phyloP scores from a whole-genome alignment of 1,140 invertebrate genomes.

The Magallana angulata region DNA sequence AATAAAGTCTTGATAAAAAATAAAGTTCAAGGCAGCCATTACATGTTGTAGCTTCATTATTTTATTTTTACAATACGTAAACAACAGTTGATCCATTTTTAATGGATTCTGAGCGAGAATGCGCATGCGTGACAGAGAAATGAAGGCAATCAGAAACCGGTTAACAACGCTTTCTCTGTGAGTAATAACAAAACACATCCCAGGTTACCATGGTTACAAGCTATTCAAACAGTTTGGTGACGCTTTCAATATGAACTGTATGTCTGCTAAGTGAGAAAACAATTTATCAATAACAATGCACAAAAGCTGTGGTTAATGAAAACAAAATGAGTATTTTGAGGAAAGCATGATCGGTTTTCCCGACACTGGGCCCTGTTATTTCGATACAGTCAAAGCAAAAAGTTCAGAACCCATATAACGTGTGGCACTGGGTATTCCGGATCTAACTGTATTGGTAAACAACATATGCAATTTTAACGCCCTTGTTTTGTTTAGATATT shows the following conservation, averaged over 20 bases:
- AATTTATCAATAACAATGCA: not conserved
- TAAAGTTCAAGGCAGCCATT: slow-evolving; percentile 19
- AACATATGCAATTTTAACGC: not conserved
- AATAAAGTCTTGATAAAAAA: slow-evolving; percentile 2
- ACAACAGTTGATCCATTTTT: not conserved
- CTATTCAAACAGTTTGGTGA: not conserved
- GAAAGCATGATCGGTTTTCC: not conserved
- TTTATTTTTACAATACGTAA: not conserved
- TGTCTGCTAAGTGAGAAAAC: not conserved
- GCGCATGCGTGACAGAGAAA: not conserved
- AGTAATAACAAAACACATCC: not conserved
- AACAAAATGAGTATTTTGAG: slow-evolving; percentile 8
- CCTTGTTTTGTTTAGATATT: not conserved
- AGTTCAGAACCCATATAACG: not conserved
- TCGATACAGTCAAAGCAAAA: not conserved
- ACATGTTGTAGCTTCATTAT: not conserved
- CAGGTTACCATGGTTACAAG: not conserved
- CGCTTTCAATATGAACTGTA: not conserved
- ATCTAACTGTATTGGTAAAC: not conserved
- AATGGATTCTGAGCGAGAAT: slow-evolving; percentile 15
- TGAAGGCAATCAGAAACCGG: slow-evolving; percentile 7
- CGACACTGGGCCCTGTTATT: not conserved
- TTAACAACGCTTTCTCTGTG: not conserved
- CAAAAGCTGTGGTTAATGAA: not conserved
- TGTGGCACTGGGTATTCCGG: not conserved